These are phyloP conservation scores for Conus ventricosus DNA, from an alignment of 1,140 invertebrate genomes.

Conservation along the genomic window DNA sequence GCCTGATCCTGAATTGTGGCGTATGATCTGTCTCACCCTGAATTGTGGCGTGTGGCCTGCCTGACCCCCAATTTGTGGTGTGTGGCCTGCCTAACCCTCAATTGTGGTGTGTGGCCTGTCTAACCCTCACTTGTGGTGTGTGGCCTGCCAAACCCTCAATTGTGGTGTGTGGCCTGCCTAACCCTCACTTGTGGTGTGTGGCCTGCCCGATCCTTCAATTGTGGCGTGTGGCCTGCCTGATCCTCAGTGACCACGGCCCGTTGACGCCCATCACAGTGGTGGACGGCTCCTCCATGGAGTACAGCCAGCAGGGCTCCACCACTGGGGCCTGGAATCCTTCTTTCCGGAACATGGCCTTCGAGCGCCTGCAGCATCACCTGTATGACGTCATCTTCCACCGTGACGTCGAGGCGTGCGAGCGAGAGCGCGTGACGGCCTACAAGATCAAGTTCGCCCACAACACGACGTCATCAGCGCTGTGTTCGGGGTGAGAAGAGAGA, in stretches of 20 bases:
- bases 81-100: no score
- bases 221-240: no score
- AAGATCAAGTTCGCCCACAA: constrained; percentile 26
- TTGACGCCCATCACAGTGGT: not conserved
- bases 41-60: no score
- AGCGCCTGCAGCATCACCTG: constrained; percentile 17
- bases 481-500: not conserved
- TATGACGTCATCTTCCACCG: constrained; percentile 25
- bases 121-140: no score
- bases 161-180: no score
- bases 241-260: not conserved
- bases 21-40: no score
- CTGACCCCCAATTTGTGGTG: no score
- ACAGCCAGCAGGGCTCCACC: not conserved
- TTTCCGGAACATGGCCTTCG: constrained; percentile 21
- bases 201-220: no score
- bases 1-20: no score
- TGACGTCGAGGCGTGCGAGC: constrained; percentile 21
- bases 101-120: no score
- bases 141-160: no score
- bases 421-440: constrained; percentile 19
- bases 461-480: constrained; percentile 1
- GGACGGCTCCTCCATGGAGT: not conserved
- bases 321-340: not conserved
- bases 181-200: no score